Evolutionary conservation across 1,140 invertebrate species (phyloP).

Genomic region (Spodoptera frugiperda): DNA sequence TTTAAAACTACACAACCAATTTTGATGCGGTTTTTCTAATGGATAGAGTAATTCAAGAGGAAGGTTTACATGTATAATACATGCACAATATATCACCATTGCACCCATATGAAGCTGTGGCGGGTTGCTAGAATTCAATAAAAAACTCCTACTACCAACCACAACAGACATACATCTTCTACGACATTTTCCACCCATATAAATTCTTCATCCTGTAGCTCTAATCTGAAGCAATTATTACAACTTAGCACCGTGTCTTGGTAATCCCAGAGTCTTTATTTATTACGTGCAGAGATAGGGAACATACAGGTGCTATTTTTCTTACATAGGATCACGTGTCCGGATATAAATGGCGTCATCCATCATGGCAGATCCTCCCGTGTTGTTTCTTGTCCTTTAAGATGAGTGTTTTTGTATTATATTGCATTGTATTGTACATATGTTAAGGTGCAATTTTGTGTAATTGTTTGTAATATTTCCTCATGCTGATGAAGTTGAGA

Average conservation of each 20-base stretch:
- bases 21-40: no score
- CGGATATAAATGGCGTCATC: conserved; percentile 35
- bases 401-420: background rate
- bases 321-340: conserved; percentile 7
- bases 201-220: background rate
- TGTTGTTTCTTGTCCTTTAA: background rate
- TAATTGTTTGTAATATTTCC: background rate
- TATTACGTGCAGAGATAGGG: conserved; percentile 11
- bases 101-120: no score
- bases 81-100: no score
- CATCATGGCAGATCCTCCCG: conserved; percentile 24
- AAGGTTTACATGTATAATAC: no score
- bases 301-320: conserved; percentile 37
- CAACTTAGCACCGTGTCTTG: background rate
- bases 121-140: no score
- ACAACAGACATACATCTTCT: background rate
- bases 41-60: no score
- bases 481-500: background rate
- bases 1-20: no score
- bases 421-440: background rate
- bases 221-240: conserved; percentile 24
- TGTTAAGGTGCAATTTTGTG: background rate
- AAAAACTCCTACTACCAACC: no score
- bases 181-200: background rate
- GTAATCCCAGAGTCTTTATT: conserved; percentile 27